These are phyloP conservation scores for Acipenser transmontanus DNA, from an alignment of 2,797 vertebrate genomes.

Conservation along the genomic window DNA sequence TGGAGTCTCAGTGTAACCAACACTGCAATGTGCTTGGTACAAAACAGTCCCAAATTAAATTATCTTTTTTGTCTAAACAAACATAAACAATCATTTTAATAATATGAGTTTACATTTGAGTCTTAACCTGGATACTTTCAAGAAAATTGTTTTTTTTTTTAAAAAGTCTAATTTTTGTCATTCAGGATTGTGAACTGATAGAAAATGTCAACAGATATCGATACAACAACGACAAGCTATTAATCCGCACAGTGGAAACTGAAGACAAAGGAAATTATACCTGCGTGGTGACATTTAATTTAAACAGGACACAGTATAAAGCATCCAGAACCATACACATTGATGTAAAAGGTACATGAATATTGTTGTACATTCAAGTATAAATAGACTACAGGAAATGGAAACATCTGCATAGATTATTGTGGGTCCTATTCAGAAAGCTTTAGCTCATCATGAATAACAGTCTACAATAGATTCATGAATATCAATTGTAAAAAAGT, in stretches of 20 bases:
- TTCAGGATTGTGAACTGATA: slow-evolving; percentile 55
- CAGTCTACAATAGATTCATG: background rate
- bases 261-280: slow-evolving; percentile 59
- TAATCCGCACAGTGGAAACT: slow-evolving; percentile 23
- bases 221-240: slow-evolving; percentile 29
- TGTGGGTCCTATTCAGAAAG: too few relatives aligned
- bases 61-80: too few relatives aligned
- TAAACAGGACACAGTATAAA: slow-evolving; percentile 44
- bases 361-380: background rate
- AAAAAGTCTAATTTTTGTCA: background rate
- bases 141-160: too few relatives aligned
- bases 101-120: too few relatives aligned
- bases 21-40: too few relatives aligned
- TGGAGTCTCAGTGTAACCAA: too few relatives aligned
- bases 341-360: slow-evolving; percentile 48
- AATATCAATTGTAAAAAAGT: background rate
- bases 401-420: too few relatives aligned
- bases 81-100: too few relatives aligned
- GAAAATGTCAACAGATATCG: slow-evolving; percentile 34
- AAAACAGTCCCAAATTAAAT: too few relatives aligned
- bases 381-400: too few relatives aligned
- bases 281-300: slow-evolving; percentile 42
- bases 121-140: too few relatives aligned
- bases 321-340: slow-evolving; percentile 49
- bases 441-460: background rate